A percentile compares a stretch with the other conserved stretches of the same genome.
phyloP scores from a whole-genome alignment of 2,113 vertebrate genomes.

The Sorex fumeus region DNA sequence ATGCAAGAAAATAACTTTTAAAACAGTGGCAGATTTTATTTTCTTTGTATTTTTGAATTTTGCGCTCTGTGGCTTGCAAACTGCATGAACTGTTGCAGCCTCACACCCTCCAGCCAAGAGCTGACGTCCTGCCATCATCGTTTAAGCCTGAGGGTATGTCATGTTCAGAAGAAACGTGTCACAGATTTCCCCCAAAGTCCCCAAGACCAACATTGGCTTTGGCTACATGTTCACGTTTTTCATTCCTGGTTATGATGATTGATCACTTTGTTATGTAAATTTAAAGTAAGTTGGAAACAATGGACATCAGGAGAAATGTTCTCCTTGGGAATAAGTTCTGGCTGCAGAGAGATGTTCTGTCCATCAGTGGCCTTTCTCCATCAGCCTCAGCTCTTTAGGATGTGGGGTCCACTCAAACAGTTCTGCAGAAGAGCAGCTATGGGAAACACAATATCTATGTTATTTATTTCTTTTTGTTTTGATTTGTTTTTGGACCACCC shows the following conservation, averaged over 20 bases:
- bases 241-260: constrained; percentile 1
- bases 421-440: constrained; percentile 12
- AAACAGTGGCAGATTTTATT: no score
- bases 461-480: no score
- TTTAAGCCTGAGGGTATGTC: no score
- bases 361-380: neutral
- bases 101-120: no score
- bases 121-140: no score
- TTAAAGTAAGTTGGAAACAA: constrained; percentile 42
- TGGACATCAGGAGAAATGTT: constrained; percentile 10
- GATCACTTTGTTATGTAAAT: constrained; percentile 56
- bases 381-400: constrained; percentile 39
- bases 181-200: constrained; percentile 31
- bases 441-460: neutral
- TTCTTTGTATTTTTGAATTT: no score
- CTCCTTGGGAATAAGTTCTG: constrained; percentile 19
- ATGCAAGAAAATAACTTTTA: no score
- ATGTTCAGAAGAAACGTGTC: neutral
- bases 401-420: constrained; percentile 6
- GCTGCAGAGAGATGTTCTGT: constrained; percentile 45
- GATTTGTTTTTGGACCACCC: no score
- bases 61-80: no score
- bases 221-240: constrained; percentile 44
- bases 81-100: no score
- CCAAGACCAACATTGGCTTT: neutral